Conservation (phyloP, 2,113 vertebrate genomes). For the Henicopernis longicauda region DNA sequence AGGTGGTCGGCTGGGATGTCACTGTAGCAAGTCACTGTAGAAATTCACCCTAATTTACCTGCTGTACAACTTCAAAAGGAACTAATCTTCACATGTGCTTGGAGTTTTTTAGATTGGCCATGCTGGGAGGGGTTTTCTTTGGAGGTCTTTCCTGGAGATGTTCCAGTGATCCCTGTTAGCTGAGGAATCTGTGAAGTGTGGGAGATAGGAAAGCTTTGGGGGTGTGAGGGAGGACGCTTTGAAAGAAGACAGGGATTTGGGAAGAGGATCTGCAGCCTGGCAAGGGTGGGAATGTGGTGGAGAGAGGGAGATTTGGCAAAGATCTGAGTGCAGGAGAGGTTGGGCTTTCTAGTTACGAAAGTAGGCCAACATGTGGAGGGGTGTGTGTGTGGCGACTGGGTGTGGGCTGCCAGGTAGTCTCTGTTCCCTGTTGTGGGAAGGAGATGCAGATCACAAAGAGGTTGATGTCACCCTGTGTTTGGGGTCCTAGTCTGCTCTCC, state of each 20-base stretch:
- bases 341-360: neutral
- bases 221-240: neutral
- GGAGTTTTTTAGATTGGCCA: neutral
- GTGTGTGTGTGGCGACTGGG: neutral
- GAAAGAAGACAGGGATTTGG: neutral
- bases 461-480: neutral
- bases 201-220: neutral
- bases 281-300: neutral
- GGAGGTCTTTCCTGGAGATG: neutral
- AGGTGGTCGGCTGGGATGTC: neutral
- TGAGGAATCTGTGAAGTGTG: neutral
- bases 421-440: neutral
- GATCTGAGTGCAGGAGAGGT: accelerated
- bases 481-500: neutral
- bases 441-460: neutral
- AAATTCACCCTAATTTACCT: neutral
- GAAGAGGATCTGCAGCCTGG: neutral
- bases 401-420: neutral
- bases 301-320: neutral
- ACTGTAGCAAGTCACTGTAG: too few relatives aligned
- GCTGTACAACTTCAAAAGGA: neutral
- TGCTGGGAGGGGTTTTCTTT: neutral
- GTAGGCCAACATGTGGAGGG: neutral
- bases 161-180: neutral
- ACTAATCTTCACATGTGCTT: neutral